Percentiles rank a stretch among this genome's conserved stretches.
phyloP scores from a whole-genome alignment of 2,113 vertebrate species.

The Campylomormyrus tamandua region DNA sequence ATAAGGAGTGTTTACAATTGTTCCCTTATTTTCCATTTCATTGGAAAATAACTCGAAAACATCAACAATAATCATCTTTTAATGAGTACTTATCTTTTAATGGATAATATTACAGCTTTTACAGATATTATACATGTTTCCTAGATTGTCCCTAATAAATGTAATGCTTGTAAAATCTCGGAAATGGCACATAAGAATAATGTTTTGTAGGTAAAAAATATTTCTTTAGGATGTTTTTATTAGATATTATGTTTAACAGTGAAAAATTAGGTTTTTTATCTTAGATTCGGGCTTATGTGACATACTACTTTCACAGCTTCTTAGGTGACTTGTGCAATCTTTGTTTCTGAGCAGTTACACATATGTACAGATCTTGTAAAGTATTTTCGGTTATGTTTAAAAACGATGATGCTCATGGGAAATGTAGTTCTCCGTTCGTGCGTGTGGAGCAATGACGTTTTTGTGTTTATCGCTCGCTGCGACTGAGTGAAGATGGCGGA shows the following conservation, averaged over 20 bases:
- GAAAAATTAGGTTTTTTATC: background rate
- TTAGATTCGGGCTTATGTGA: background rate
- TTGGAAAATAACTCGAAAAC: background rate
- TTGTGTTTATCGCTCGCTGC: conserved; percentile 40
- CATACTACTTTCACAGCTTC: background rate
- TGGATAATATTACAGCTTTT: background rate
- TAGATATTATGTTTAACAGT: background rate
- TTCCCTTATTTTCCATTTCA: background rate
- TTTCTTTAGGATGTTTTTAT: background rate
- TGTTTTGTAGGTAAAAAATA: background rate
- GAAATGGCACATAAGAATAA: background rate
- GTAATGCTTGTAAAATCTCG: background rate
- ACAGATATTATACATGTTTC: background rate
- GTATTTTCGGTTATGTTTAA: background rate
- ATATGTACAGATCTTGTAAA: background rate
- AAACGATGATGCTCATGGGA: conserved; percentile 21
- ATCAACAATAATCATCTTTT: background rate
- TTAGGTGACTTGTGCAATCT: background rate
- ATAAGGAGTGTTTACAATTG: background rate
- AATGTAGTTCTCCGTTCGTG: conserved; percentile 18
- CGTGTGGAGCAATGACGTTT: conserved; percentile 10
- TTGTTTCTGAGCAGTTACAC: background rate
- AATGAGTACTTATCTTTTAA: background rate
- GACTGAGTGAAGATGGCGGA: conserved; percentile 68
- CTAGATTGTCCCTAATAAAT: background rate